Base-by-base conservation (phyloP, 2,888 invertebrate species). In the Globia sparganii region DNA sequence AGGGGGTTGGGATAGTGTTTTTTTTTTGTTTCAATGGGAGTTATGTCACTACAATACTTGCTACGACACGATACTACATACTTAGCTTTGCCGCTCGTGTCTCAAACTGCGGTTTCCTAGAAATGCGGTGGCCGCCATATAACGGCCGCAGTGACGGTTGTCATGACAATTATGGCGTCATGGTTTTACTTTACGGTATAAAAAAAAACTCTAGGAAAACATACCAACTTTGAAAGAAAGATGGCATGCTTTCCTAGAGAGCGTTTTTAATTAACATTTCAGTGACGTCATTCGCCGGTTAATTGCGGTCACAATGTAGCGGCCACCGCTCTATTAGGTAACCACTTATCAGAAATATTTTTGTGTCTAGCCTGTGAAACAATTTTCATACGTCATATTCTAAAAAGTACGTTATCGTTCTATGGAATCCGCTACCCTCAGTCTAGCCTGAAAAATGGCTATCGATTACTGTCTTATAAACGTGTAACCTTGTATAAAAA, bases 401-500 rank as follows among this genome's bases (percentile, higher is more conserved):
- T n/a, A 46, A 21, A 59, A 28, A 18, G 2, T 46, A 49, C 28
- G 18, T 31, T 43, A 25, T 13, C 58, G 59, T 34, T 53, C 4
- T 11, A 13, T 25, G 4, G 49, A 76, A 28, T 64, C 21, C 28
- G 2, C 15, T 64, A 34, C 8, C n/a, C 1, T 70, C 18, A 31
- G 1, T 15, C 8, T 62, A 56, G 4, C 31, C 13, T 43, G 25
- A 75, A 72, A 77, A 80, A 76, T 76, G 21, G 1, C 49, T 21
- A 9, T 28, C 21, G 70, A 83, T 81, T 67, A 81, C 58, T 72
- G 28, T 28, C 13, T 34, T 21, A 75, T 65, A 69, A 56, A 9
- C 56, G 21, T 46, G 43, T 62, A 69, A 72, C 56, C 49, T 43
- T 21, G 56, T 49, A 71, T 73, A 76, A 79, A 83, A 82, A 79